These are phyloP conservation scores for Zapus hudsonius DNA, from an alignment of 2,113 vertebrate genomes.

Conservation along the genomic window DNA sequence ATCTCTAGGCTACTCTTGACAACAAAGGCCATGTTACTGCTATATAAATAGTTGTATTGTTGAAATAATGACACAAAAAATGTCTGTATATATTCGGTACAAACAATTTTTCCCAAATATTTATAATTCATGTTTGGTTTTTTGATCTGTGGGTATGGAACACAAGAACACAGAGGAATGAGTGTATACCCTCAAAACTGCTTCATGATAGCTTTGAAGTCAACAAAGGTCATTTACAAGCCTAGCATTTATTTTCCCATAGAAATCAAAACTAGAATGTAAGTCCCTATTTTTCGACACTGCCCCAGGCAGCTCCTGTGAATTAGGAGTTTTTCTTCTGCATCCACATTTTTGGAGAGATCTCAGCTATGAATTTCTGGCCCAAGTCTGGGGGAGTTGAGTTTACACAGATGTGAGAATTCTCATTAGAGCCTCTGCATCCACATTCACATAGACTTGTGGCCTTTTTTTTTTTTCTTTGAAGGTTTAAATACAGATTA, in stretches of 20 bases:
- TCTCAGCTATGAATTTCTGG: neutral
- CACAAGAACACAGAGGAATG: neutral
- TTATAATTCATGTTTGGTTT: neutral
- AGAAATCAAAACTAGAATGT: conserved; percentile 6
- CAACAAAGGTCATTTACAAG: neutral
- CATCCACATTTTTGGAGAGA: neutral
- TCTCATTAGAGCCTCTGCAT: neutral
- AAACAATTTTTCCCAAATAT: neutral
- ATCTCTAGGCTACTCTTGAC: neutral
- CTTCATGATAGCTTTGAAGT: neutral
- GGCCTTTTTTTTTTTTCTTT: neutral
- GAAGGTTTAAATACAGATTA: conserved; percentile 26
- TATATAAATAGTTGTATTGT: neutral
- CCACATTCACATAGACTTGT: neutral
- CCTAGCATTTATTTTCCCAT: neutral
- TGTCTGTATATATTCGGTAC: neutral
- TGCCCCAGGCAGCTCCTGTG: neutral
- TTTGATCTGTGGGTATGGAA: neutral
- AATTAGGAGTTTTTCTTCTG: neutral
- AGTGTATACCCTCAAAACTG: neutral
- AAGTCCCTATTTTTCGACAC: conserved; percentile 4
- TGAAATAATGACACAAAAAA: neutral
- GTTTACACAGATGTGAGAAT: neutral
- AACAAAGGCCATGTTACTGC: neutral
- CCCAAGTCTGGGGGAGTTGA: neutral